A percentile compares a stretch with the other conserved stretches of the same genome.
Evolutionary conservation across 2,113 vertebrate genomes (phyloP).

Genomic region (Morone saxatilis): DNA sequence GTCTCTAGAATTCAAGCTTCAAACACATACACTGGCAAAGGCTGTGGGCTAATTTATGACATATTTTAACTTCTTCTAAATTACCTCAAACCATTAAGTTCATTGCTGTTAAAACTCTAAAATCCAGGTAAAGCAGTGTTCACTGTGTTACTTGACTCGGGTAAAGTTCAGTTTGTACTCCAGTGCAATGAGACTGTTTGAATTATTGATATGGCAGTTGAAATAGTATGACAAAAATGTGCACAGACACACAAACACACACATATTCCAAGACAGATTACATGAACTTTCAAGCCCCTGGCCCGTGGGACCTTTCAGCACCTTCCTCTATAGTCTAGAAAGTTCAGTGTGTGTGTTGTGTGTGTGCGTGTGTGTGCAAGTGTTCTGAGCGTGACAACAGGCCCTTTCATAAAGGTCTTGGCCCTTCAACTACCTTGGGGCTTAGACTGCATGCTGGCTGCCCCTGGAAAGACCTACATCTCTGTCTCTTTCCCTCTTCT

Average conservation of each 20-base stretch:
- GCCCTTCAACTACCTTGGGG: constrained; percentile 74
- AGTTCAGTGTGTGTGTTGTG: constrained; percentile 47
- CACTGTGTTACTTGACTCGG: constrained; percentile 1
- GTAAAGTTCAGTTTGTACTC: constrained; percentile 31
- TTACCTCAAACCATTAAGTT: neutral
- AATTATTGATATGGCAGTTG: constrained; percentile 58
- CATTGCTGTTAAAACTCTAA: neutral
- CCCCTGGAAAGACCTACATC: constrained; percentile 65
- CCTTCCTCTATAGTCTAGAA: constrained; percentile 60
- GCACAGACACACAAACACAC: constrained; percentile 7
- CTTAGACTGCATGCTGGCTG: constrained; percentile 59
- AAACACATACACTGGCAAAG: neutral
- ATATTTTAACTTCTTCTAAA: neutral
- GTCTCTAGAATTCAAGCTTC: neutral
- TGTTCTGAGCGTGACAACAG: constrained; percentile 71
- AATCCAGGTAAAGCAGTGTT: constrained; percentile 15
- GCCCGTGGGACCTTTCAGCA: constrained; percentile 67
- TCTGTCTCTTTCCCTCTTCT: constrained; percentile 29
- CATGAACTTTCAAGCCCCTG: constrained; percentile 69
- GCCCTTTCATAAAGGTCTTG: constrained; percentile 80
- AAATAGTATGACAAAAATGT: constrained; percentile 46
- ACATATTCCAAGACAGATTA: constrained; percentile 59
- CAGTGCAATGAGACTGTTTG: constrained; percentile 45
- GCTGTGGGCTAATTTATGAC: neutral
- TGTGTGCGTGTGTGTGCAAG: constrained; percentile 25